Base-by-base conservation (phyloP, 2,797 vertebrate genomes). In the Gambusia yucatana region DNA sequence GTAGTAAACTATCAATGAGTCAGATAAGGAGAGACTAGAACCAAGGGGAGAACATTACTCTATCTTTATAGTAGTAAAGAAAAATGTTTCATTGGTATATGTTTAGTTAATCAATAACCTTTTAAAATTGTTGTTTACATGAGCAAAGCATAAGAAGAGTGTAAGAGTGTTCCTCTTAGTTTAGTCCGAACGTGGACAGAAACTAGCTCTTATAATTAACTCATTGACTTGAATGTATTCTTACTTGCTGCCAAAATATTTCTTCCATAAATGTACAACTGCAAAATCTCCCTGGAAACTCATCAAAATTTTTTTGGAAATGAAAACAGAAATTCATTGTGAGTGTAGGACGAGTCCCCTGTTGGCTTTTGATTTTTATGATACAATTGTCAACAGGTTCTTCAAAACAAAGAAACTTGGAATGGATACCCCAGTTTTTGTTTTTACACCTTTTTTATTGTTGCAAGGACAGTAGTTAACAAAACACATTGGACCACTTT, bases 371-470 rank as follows among this genome's bases (percentile, higher is more conserved):
- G 8, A 11, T 55, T 55, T 55, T n/a, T 28, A 13, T 55, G 3
- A 55, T n/a, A 55, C n/a, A n/a, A 55, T 55, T 55, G 52, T n/a
- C 8, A 25, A 28, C 52, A 55, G 52, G 25, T 55, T n/a, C 3
- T 55, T 55, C 52, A 55, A 55, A 55, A 55, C 52, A 55, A 55
- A 55, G 25, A n/a, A 55, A n/a, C 52, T 55, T 55, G 52, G 52
- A 55, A n/a, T 55, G 52, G 52, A 55, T 55, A 28, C 3, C 52
- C 25, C 52, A 11, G 52, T 55, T 55, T 55, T 55, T n/a, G 52
- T n/a, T 55, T 55, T n/a, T n/a, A 25, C 28, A 30, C 11, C n/a
- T 13, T 59, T 59, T 11, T 55, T 55, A 55, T 55, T 55, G 20
- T 22, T 52, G 50, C 50, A 52, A 52, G 50, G 50, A 52, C 50